Base-by-base conservation (phyloP, 2,113 vertebrate genomes). In the Phalacrocorax carbo region DNA sequence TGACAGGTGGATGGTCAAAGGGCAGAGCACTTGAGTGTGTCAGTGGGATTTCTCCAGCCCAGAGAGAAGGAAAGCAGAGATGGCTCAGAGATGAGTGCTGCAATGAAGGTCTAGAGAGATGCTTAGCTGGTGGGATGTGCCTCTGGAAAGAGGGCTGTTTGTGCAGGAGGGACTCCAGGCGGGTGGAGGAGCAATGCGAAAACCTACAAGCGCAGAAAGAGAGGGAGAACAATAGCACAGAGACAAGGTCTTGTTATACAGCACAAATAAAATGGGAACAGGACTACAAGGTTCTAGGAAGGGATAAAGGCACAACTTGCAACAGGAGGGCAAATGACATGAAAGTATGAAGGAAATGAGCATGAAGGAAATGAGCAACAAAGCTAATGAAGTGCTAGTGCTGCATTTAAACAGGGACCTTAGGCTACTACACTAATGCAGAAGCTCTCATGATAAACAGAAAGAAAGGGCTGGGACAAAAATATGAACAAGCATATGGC, bases 1-100 rank as follows among this genome's bases (percentile, higher is more conserved):
- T 58, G 40, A n/a, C 40, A 34, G 11, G 13, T 10, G 9, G 52
- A 36, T 1, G 1, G 49, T 60, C 61, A n/a, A 58, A 82, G n/a
- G 54, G 70, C 51, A 55, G 42, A 38, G 44, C 25, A 29, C 32
- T 60, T 0, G 0, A 36, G 30, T 16, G 46, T 20, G 0, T 73
- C 15, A 9, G 29, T 10, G 8, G 51, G 34, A 58, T 66, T 82
- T 79, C 78, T 82, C 44, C 52, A 72, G 82, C 18, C 48, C 48
- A 36, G 61, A 82, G 57, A 64, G 69, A 49, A 64, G 46, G 46
- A 60, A 40, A 89, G 69, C 48, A 90, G 25, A 68, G 42, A 27
- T 75, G 70, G 51, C 36, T 92, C 60, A 36, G 29, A 70, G 82
- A 44, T 36, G 40, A 87, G 40, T 5, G 36, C 54, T 69, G 46